Evolutionary conservation across 2,888 invertebrate genomes (phyloP), one percentile per base, ranked within the genome.

Genomic region (Uloborus plumipes): DNA sequence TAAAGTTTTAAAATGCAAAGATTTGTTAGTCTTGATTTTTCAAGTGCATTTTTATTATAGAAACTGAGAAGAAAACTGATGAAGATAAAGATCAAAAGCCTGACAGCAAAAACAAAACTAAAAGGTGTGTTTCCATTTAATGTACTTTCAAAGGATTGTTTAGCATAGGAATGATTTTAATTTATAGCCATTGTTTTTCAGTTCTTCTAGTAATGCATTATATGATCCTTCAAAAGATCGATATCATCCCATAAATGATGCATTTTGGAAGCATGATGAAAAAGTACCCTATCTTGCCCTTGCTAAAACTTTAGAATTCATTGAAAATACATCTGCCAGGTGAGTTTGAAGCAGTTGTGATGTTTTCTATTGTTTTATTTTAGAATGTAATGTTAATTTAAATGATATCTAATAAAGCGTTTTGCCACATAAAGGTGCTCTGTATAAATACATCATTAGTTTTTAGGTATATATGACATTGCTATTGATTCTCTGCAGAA

Each of bases 221-320:
- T 97, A 94, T 89, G 91, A 94, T 89, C 97, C 97, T 0, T 89
- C 90, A 31, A 92, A 92, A 87, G 85, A 90, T 0, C 92, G 93
- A 64, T 98, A 97, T 89, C 92, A 97, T 89, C 96, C 97, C 0
- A 91, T 96, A 16, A 89, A 93, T 0, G 92, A 95, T 89, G 97
- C 97, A 0, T 93, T 92, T 87, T 97, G 97, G 97, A 90, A 92
- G 80, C 89, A 90, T 22, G 92, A 92, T 6, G 92, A 94, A 87
- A 92, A 92, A 86, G 95, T 97, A 58, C 99, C 99, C 0, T 99
- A 99, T 89, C 90, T 96, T 85, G 98, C 98, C 0, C 90, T 99
- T 61, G 94, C 98, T 0, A 93, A 92, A 88, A 98, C 99, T 0
- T 91, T 99, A 86, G 94, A 97, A 88, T 91, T 93, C 75, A 97